Evolutionary conservation across 2,888 invertebrate genomes (phyloP), one percentile per base, ranked within the genome.

Genomic region (Nymphalis urticae): DNA sequence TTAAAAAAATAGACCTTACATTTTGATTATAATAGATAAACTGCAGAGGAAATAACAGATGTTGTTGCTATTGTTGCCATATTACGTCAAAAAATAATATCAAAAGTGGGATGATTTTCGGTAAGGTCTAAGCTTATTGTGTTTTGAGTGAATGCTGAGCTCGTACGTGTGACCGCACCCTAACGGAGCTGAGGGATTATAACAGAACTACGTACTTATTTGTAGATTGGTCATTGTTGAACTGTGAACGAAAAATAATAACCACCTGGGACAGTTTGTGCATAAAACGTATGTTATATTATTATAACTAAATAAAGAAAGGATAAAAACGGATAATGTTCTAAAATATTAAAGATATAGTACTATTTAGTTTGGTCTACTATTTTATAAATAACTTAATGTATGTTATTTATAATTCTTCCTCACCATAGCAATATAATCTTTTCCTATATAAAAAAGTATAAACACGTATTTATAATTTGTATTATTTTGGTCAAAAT

Each of bases 51-150:
- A 78, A 73, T 73, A 79, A 77, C 85, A 85, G 83, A 83, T 85
- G 85, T 79, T 77, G 69, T 64, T 64, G 66, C 72, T 70, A 75
- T 73, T 73, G 71, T 67, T 50, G 27, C 71, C 72, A 73, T 74
- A 75, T 69, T 76, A 74, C 71, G 73, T 73, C 78, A 76, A 72
- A 79, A 80, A 82, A 84, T 81, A 80, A 81, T 81, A 80, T 79
- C 74, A 80, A 75, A 80, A 83, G 80, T 79, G 79, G 77, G 78
- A 82, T 81, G 77, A 82, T 69, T 65, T 76, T 79, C 80, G 77
- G 77, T 75, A 75, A 72, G 78, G 78, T 81, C 80, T 85, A 80
- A 82, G 79, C 75, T 79, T 81, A 81, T 83, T 84, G 84, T 77
- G 75, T 79, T 79, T 77, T 73, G 77, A 72, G 78, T 77, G 79